phyloP scores from a whole-genome alignment of 2,797 vertebrate genomes.

The Eleutherodactylus coqui region DNA sequence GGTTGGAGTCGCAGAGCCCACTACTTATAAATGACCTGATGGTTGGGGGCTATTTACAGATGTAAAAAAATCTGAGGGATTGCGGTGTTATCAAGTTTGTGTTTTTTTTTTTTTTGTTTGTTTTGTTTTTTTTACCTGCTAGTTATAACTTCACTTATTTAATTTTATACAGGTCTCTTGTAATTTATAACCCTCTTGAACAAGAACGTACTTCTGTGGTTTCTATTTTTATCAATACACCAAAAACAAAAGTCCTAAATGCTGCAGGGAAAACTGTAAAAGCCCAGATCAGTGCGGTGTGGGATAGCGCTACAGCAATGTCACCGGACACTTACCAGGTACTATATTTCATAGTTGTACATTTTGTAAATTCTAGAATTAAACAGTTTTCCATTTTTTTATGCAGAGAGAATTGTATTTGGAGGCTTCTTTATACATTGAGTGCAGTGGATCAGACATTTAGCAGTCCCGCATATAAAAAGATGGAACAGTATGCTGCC shows the following conservation, averaged over 20 bases:
- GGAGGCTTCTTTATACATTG: background rate
- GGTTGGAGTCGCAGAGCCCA: too few species aligned
- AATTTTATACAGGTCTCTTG: slow-evolving; percentile 79
- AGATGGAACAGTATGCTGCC: background rate
- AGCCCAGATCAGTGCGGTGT: slow-evolving; percentile 85
- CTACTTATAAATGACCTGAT: too few species aligned
- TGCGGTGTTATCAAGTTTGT: too few species aligned
- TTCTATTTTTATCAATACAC: slow-evolving; percentile 78
- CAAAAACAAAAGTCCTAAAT: slow-evolving; percentile 74
- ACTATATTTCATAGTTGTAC: slow-evolving; percentile 1
- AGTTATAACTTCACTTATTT: background rate
- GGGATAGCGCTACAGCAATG: slow-evolving; percentile 75
- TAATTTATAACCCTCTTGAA: slow-evolving; percentile 84
- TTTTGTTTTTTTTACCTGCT: background rate
- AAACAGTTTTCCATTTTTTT: background rate
- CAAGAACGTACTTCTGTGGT: slow-evolving; percentile 81
- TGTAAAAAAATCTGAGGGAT: too few species aligned
- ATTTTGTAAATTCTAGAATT: background rate
- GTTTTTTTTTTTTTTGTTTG: background rate
- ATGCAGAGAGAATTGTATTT: background rate
- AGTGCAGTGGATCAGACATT: background rate
- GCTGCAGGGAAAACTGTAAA: slow-evolving; percentile 76
- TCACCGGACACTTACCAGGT: slow-evolving; percentile 85
- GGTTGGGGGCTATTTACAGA: too few species aligned
- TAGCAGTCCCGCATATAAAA: background rate